Base-by-base conservation (phyloP, 2,797 vertebrate genomes). In the Thunnus albacares region DNA sequence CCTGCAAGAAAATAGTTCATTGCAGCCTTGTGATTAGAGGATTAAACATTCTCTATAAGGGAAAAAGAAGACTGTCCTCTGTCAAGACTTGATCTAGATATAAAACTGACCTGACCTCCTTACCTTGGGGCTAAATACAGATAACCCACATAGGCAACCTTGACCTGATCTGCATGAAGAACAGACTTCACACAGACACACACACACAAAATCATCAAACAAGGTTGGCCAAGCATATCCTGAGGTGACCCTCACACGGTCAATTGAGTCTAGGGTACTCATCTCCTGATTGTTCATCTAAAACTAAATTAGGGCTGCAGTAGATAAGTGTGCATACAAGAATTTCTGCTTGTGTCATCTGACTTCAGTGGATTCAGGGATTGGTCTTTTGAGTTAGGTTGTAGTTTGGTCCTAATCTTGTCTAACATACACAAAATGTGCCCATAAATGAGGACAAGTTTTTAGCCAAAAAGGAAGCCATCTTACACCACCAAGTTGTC, bases 41-140 rank as follows among this genome's bases (percentile, higher is more conserved):
- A 70, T 67, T 22, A 79, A 62, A 43, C 22, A 71, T 61, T 71
- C 17, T 28, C 13, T 38, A 5, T 3, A 51, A 22, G 55, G 59
- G 5, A 66, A 67, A 64, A 80, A 51, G 22, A 60, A 76, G 28
- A 75, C 43, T 41, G 47, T 66, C 59, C 30, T 64, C 61, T 70
- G 73, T 74, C 8, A 72, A 47, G 70, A 73, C 41, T 53, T 81
- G 70, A 64, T 58, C 59, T 75, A 82, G 65, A 78, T 83, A 18
- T 63, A 18, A 24, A 87, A 60, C 24, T 82, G 59, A 71, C 57
- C 38, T 13, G 60, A 64, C 64, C 80, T 81, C 33, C 20, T 80
- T 81, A 80, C 41, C 28, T 79, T 61, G 33, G 28, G 49, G 53
- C 75, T 90, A 85, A 91, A 90, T 83, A 77, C 73, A 91, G 85